Base-by-base conservation (phyloP, 2,113 vertebrate genomes). In the Pithys albifrons region DNA sequence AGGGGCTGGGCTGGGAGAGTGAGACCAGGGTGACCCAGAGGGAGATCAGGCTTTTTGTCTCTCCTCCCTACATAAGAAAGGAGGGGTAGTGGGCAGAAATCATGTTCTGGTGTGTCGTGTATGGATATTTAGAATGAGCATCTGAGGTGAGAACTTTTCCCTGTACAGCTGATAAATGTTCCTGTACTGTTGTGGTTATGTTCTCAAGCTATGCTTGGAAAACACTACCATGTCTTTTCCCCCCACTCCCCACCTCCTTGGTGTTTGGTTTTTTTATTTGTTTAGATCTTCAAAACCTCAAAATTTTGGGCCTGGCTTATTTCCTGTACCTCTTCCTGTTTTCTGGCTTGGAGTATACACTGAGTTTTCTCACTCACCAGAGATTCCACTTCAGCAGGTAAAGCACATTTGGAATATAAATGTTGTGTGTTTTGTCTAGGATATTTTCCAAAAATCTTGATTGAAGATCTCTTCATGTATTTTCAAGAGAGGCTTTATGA, bases 241-340 rank as follows among this genome's bases (percentile, higher is more conserved):
- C 23, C 14, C 19, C n/a, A 48, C 7, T 14, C 37, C 55, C 46
- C 35, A 51, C 10, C 9, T 23, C 37, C 7, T 22, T 41, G 37
- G 1, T 67, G 23, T 79, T 10, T 59, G 10, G n/a, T n/a, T n/a
- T 70, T 72, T 73, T 81, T 91, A 7, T 71, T 62, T 81, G 49
- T 94, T 82, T 94, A 99, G 99, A 95, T 93, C 98, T 99, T 94
- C 48, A 96, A 89, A 98, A 96, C 88, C 98, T 99, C 49, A 98
- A 98, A 74, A 82, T 97, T 13, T 90, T 99, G 87, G 99, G 99
- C 45, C 95, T 99, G 89, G 98, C 97, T 78, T 99, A 99, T 93
- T 99, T 99, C 97, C 97, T 98, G 54, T 99, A 99, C 97, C 98
- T 99, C 57, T 99, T 99, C 97, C 97, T 99, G 81, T 99, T 99